Conservation (phyloP, 2,888 invertebrate species). For the Perizoma affinitatum region DNA sequence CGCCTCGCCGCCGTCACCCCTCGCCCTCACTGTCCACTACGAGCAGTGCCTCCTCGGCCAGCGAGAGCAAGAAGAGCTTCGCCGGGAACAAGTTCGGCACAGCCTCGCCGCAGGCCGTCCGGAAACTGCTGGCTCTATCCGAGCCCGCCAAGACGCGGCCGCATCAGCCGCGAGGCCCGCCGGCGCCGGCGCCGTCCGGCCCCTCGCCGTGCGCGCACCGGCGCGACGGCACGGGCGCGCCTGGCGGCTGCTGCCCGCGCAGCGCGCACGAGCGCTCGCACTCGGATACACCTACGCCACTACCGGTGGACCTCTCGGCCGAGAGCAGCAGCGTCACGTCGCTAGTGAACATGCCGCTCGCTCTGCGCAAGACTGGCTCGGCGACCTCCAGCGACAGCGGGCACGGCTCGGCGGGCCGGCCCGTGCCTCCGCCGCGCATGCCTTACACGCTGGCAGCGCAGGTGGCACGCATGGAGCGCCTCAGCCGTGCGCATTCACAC, state of each 20-base stretch:
- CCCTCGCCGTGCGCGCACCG: slow-evolving; percentile 87
- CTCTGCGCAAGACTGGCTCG: slow-evolving; percentile 91
- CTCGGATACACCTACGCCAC: slow-evolving; percentile 93
- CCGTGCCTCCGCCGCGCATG: slow-evolving; percentile 87
- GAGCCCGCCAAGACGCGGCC: slow-evolving; percentile 94
- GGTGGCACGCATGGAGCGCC: slow-evolving; percentile 91
- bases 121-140: slow-evolving; percentile 96
- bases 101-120: slow-evolving; percentile 98
- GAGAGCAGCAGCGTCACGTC: slow-evolving; percentile 98
- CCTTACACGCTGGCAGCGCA: slow-evolving; percentile 94
- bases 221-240: slow-evolving; percentile 81
- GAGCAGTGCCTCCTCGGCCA: slow-evolving; percentile 95
- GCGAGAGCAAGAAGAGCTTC: slow-evolving; percentile 87
- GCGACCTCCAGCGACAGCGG: slow-evolving; percentile 96
- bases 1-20: slow-evolving; percentile 92
- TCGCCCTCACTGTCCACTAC: slow-evolving; percentile 97
- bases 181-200: slow-evolving; percentile 81
- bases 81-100: slow-evolving; percentile 91
- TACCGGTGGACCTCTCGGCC: slow-evolving; percentile 95
- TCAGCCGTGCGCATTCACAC: slow-evolving; percentile 93
- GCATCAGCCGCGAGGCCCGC: slow-evolving; percentile 88
- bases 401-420: slow-evolving; percentile 91
- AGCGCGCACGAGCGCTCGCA: slow-evolving; percentile 94
- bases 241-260: slow-evolving; percentile 73
- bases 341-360: slow-evolving; percentile 93